phyloP scores from a whole-genome alignment of 2,888 invertebrate genomes.

The Phengaris arion region DNA sequence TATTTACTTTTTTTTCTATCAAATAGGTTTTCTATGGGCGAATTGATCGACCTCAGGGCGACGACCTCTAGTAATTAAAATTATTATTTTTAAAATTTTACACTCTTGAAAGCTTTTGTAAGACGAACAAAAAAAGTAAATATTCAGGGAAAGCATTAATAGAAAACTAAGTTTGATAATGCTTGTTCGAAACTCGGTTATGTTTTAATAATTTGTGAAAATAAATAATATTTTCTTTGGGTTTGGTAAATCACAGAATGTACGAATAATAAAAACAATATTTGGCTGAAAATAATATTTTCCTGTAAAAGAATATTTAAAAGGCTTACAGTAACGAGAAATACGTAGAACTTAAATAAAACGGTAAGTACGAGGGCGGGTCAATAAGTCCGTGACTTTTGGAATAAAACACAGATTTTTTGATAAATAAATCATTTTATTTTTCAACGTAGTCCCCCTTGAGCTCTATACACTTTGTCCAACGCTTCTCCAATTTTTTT shows the following conservation, averaged over 20 bases:
- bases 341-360: constrained; percentile 35
- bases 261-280: background rate
- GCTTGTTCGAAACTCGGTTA: background rate
- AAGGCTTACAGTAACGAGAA: constrained; percentile 28
- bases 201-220: constrained; percentile 7
- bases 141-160: background rate
- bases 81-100: no score
- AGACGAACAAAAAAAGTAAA: background rate
- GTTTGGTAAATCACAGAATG: background rate
- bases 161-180: background rate
- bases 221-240: background rate
- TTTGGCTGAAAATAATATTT: constrained; percentile 32
- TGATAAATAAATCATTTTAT: no score
- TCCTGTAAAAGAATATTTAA: constrained; percentile 31
- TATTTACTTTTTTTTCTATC: no score
- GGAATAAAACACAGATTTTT: no score
- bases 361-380: no score
- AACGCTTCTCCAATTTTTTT: no score
- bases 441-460: no score
- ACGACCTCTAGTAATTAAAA: no score
- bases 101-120: background rate
- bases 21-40: no score
- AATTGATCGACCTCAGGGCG: no score
- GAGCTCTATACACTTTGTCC: no score
- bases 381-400: no score